phyloP scores from a whole-genome alignment of 2,113 vertebrate species.

The Desmodus rotundus region DNA sequence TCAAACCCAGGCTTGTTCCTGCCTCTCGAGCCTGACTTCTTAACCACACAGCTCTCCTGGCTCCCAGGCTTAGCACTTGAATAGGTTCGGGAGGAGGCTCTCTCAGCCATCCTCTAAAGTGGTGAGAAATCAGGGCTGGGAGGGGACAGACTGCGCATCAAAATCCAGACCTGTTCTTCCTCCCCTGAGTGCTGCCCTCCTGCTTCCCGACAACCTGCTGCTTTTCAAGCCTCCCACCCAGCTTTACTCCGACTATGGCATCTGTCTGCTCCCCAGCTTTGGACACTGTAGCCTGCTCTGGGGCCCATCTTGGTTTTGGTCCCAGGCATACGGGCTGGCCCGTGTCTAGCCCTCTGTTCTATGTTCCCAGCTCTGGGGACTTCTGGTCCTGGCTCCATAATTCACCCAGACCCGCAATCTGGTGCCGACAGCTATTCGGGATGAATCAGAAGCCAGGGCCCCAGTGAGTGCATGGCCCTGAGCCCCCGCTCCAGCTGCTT shows the following conservation, averaged over 20 bases:
- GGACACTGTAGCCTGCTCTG: not conserved
- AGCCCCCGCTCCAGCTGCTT: not conserved
- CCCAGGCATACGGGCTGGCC: not conserved
- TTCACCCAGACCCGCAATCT: not conserved
- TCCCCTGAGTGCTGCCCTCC: not conserved
- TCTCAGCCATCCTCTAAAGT: not conserved
- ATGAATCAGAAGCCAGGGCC: not conserved
- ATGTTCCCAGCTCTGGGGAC: not conserved
- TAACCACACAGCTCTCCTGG: not conserved
- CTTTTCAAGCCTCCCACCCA: not conserved
- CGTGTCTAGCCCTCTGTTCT: not conserved
- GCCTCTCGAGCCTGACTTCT: not conserved
- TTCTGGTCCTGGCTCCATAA: not conserved
- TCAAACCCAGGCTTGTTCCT: not conserved
- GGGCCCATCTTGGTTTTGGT: not conserved
- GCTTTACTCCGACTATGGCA: not conserved
- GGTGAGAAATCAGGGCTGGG: not conserved
- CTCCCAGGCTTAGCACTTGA: not conserved
- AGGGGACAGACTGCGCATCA: not conserved
- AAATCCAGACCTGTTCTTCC: not conserved
- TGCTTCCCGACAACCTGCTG: not conserved
- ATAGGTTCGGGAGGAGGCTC: not conserved
- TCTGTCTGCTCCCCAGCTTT: not conserved
- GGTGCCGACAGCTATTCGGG: not conserved
- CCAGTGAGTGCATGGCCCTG: not conserved